Percentiles rank a stretch among this genome's conserved stretches.
These are phyloP conservation scores for Cloeon dipterum DNA, from an alignment of 2,888 invertebrate genomes.

Conservation along the genomic window DNA sequence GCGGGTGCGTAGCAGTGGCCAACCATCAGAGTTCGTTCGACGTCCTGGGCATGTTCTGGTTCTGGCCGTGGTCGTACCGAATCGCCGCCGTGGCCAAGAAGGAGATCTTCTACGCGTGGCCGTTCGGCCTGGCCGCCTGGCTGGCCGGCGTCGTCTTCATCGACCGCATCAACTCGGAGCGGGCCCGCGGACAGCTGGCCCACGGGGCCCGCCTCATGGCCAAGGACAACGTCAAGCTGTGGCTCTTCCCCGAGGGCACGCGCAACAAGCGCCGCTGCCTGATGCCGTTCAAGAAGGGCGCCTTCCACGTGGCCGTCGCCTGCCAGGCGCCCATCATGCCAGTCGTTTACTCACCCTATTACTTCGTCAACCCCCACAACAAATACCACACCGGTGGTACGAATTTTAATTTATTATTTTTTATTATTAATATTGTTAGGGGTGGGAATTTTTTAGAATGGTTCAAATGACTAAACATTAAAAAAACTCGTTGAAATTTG, in stretches of 20 bases:
- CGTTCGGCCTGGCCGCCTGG: too few species aligned
- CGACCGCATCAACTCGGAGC: neutral
- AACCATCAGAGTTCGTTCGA: neutral
- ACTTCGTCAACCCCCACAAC: slow-evolving; percentile 2
- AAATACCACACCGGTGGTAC: slow-evolving; percentile 2
- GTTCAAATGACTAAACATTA: too few species aligned
- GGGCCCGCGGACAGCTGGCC: neutral
- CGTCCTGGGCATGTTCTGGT: neutral
- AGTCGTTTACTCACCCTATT: slow-evolving; percentile 3
- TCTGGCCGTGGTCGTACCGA: neutral
- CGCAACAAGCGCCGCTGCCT: neutral
- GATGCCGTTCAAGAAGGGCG: slow-evolving; percentile 4
- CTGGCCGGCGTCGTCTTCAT: neutral
- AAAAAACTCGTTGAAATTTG: too few species aligned
- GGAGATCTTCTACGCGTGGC: neutral
- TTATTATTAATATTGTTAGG: too few species aligned
- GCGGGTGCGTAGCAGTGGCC: neutral
- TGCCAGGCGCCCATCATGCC: slow-evolving; percentile 2
- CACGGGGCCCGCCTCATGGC: neutral
- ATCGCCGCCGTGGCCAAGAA: neutral
- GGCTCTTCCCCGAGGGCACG: neutral
- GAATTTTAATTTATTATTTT: too few species aligned
- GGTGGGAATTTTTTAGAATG: too few species aligned
- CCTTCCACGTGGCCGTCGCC: slow-evolving; percentile 3
- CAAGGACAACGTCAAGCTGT: neutral